Percentiles rank a stretch among this genome's conserved stretches.
These are phyloP conservation scores for Phengaris alcon DNA, from an alignment of 2,888 invertebrate genomes.

Conservation along the genomic window DNA sequence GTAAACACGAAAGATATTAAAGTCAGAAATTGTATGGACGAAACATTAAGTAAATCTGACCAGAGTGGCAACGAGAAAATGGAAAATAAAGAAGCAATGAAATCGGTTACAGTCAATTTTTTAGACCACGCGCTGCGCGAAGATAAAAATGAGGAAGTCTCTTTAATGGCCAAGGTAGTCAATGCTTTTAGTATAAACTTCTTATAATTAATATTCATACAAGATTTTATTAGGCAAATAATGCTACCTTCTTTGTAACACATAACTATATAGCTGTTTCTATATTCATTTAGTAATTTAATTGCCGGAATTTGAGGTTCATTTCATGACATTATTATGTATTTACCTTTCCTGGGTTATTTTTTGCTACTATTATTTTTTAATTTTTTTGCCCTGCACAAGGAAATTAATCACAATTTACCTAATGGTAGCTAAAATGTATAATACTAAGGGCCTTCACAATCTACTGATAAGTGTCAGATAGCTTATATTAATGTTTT, in stretches of 20 bases:
- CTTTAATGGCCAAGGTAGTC: conserved; percentile 51
- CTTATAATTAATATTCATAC: too few species aligned
- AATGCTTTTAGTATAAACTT: not conserved
- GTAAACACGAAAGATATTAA: conserved; percentile 44
- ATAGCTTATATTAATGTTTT: too few species aligned
- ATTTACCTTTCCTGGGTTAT: not conserved
- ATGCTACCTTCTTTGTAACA: too few species aligned
- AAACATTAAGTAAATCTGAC: conserved; percentile 40
- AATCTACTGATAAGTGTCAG: too few species aligned
- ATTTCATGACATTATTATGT: not conserved
- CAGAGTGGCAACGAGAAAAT: conserved; percentile 39
- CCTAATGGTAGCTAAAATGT: too few species aligned
- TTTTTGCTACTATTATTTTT: not conserved
- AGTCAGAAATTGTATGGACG: conserved; percentile 51
- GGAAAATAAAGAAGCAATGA: conserved; percentile 36
- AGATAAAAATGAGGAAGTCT: conserved; percentile 46
- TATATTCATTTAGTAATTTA: too few species aligned
- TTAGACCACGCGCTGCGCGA: conserved; percentile 45
- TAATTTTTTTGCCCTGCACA: too few species aligned
- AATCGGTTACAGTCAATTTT: conserved; percentile 50
- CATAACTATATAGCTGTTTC: too few species aligned
- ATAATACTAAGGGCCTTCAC: too few species aligned
- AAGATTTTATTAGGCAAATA: not conserved
- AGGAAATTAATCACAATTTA: too few species aligned
- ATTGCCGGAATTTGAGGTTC: not conserved